Evolutionary conservation across 2,113 vertebrate genomes (phyloP).

Genomic region (rabbit (Oryctolagus cuniculus)): DNA sequence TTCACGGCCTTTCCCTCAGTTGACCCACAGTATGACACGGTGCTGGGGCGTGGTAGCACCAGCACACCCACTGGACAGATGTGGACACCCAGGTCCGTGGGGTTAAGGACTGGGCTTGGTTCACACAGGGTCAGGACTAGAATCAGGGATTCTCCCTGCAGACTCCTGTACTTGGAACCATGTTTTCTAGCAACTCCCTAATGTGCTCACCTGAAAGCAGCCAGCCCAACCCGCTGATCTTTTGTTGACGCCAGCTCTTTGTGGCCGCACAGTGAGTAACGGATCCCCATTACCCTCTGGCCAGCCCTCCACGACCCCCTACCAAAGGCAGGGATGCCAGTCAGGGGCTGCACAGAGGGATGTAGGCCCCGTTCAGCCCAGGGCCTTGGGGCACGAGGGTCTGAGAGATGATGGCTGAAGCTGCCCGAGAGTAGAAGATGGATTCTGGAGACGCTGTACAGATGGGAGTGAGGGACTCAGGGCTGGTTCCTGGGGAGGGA

Average conservation of each 20-base stretch:
- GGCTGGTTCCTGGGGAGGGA: not conserved
- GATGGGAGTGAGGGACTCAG: not conserved
- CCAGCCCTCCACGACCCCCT: not conserved
- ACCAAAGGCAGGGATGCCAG: not conserved
- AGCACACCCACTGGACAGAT: not conserved
- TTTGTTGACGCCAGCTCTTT: not conserved
- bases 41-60: not conserved
- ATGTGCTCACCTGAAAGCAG: not conserved
- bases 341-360: not conserved
- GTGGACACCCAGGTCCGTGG: not conserved
- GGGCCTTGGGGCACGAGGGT: not conserved
- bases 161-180: not conserved
- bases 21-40: no score
- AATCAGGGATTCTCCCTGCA: not conserved
- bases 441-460: not conserved
- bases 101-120: not conserved
- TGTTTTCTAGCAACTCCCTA: not conserved
- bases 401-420: not conserved
- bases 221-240: not conserved
- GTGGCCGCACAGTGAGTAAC: not conserved
- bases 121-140: not conserved
- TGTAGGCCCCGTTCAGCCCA: not conserved
- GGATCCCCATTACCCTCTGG: not conserved
- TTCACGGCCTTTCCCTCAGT: not conserved
- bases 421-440: not conserved